These are phyloP conservation scores for Micrastur ruficollis DNA, from an alignment of 2,797 vertebrate species.

Conservation along the genomic window DNA sequence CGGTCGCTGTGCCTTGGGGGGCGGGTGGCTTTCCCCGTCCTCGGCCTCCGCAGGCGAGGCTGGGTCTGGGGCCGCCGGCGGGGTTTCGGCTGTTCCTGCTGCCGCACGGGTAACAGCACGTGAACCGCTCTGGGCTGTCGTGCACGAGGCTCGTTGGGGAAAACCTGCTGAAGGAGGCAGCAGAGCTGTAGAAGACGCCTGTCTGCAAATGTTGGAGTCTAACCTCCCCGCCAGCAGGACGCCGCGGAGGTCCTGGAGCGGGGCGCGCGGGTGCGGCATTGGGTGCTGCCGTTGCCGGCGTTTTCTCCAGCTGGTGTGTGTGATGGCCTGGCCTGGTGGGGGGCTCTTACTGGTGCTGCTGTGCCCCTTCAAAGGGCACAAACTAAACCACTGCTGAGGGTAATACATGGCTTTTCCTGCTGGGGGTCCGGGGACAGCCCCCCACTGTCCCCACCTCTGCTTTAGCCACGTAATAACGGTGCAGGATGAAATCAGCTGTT, in stretches of 20 bases:
- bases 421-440: neutral
- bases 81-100: neutral
- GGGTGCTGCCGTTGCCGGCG: neutral
- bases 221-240: neutral
- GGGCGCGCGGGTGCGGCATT: fast-evolving
- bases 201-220: no score
- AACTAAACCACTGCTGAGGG: no score
- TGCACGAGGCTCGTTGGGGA: neutral
- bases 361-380: neutral
- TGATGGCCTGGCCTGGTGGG: no score
- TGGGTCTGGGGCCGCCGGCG: neutral
- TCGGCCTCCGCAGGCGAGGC: neutral
- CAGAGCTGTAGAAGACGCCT: fast-evolving
- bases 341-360: neutral
- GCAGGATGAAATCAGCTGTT: neutral
- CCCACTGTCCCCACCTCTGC: no score
- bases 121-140: fast-evolving
- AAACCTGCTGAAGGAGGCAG: neutral
- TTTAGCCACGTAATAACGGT: neutral
- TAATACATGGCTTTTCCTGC: neutral
- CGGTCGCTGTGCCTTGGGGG: neutral
- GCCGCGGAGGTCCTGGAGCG: fast-evolving
- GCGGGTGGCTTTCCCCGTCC: neutral
- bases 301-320: neutral
- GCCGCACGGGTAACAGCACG: fast-evolving